Percentiles rank a stretch among this genome's conserved stretches.
These are phyloP conservation scores for zebrafish (Danio rerio) DNA, from an alignment of 2,113 vertebrate species.

Conservation along the genomic window GRCz12tu NC_133192.1:38102501-38103000, in stretches of 20 bases:
- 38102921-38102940: constrained; percentile 17
- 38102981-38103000: constrained; percentile 53
- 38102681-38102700: constrained; percentile 24
- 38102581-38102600: background rate
- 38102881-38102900: constrained; percentile 24
- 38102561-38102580: too few species aligned
- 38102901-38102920: constrained; percentile 41
- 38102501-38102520: too few species aligned
- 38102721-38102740: constrained; percentile 50
- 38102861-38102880: constrained; percentile 37
- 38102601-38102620: background rate
- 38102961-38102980: constrained; percentile 45
- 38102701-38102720: constrained; percentile 45
- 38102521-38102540: too few species aligned
- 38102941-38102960: constrained; percentile 29
- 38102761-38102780: constrained; percentile 60
- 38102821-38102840: constrained; percentile 21
- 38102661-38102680: constrained; percentile 38
- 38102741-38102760: constrained; percentile 46
- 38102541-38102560: too few species aligned
- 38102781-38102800: constrained; percentile 51
- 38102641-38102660: constrained; percentile 22
- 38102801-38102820: constrained; percentile 54
- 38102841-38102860: constrained; percentile 32
- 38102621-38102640: background rate